These are phyloP conservation scores for Mylabris sibirica DNA, from an alignment of 2,888 invertebrate genomes.

Conservation along the genomic window DNA sequence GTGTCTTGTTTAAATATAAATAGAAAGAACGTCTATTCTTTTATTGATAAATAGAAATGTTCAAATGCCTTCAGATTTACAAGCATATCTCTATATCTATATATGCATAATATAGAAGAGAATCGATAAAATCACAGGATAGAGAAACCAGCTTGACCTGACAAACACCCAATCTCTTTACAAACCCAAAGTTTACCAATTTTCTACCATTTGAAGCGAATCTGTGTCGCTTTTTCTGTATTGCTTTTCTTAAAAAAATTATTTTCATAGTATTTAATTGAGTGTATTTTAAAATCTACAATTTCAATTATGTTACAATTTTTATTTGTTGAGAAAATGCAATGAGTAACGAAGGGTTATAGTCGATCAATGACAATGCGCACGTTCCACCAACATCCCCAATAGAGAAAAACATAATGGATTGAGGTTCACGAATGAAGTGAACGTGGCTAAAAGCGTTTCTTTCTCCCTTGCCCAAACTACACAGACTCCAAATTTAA, in stretches of 20 bases:
- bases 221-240: neutral
- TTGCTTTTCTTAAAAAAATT: neutral
- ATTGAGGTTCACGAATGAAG: constrained; percentile 48
- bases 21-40: neutral
- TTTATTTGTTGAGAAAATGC: constrained; percentile 37
- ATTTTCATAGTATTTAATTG: neutral
- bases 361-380: constrained; percentile 49
- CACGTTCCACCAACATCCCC: constrained; percentile 41
- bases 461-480: constrained; percentile 35
- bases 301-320: constrained; percentile 38
- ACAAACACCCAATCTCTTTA: neutral
- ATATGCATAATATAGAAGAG: neutral
- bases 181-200: neutral
- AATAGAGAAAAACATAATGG: constrained; percentile 47
- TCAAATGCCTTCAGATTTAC: neutral
- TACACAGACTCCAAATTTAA: constrained; percentile 44
- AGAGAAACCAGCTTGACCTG: neutral
- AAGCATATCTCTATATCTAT: too few relatives aligned
- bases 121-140: neutral
- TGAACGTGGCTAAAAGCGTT: constrained; percentile 46
- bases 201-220: constrained; percentile 2
- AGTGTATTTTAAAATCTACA: constrained; percentile 24
- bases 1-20: neutral
- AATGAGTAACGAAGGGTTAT: constrained; percentile 43
- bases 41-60: neutral